Conservation (phyloP, 2,888 invertebrate species). For the Pheosia tremula region DNA sequence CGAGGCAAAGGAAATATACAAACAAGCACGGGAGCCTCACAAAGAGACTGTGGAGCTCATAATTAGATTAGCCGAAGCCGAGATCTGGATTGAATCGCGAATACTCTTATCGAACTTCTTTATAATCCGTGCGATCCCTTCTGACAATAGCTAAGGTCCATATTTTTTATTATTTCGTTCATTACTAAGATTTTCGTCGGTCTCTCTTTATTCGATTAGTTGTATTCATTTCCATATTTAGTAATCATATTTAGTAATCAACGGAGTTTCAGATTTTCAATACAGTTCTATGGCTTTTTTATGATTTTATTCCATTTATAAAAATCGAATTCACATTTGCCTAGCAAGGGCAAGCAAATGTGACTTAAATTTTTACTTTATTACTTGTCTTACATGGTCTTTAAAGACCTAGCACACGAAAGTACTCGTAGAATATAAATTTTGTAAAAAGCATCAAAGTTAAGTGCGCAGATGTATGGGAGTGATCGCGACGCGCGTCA, state of each 20-base stretch:
- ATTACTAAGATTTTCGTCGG: slow-evolving; percentile 27
- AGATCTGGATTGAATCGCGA: slow-evolving; percentile 56
- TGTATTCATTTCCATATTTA: slow-evolving; percentile 33
- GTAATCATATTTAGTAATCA: slow-evolving; percentile 31
- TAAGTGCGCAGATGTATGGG: slow-evolving; percentile 27
- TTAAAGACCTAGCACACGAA: background rate
- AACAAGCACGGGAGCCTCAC: slow-evolving; percentile 51
- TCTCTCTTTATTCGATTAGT: slow-evolving; percentile 20
- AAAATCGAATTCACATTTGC: background rate
- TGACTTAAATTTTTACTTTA: too few species aligned
- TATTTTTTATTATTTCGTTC: slow-evolving; percentile 41
- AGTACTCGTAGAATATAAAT: slow-evolving; percentile 16
- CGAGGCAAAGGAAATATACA: slow-evolving; percentile 64
- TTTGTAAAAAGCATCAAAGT: slow-evolving; percentile 26
- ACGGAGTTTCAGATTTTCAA: slow-evolving; percentile 19
- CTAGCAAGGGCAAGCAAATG: background rate
- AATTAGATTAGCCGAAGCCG: slow-evolving; percentile 73
- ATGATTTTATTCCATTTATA: slow-evolving; percentile 9
- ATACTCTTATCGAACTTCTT: slow-evolving; percentile 54
- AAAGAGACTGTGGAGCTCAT: slow-evolving; percentile 60
- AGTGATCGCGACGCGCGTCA: slow-evolving; percentile 16
- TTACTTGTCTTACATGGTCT: background rate
- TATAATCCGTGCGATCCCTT: slow-evolving; percentile 52
- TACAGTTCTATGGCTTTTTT: slow-evolving; percentile 16
- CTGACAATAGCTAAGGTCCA: slow-evolving; percentile 40